phyloP scores from a whole-genome alignment of 2,888 invertebrate genomes.

The Kryphioiulus occultus region DNA sequence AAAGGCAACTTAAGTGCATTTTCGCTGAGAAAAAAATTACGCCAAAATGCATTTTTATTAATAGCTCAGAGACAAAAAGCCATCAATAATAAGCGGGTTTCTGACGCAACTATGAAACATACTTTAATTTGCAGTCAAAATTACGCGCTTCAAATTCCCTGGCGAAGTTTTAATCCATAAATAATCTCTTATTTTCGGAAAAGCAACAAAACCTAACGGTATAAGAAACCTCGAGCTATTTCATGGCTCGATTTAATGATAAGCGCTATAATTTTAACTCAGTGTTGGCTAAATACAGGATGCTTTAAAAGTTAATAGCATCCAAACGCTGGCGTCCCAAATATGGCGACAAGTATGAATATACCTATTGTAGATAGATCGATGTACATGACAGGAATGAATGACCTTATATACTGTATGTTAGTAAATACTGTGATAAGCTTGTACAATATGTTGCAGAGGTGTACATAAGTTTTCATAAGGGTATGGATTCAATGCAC shows the following conservation, averaged over 20 bases:
- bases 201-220: not conserved
- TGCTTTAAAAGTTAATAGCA: not conserved
- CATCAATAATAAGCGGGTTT: slow-evolving; percentile 36
- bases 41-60: slow-evolving; percentile 39
- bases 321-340: no score
- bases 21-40: not conserved
- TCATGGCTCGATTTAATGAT: not conserved
- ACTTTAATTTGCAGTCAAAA: slow-evolving; percentile 28
- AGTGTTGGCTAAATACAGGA: not conserved
- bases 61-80: slow-evolving; percentile 39
- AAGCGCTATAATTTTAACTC: not conserved
- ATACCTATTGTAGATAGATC: no score
- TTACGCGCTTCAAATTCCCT: slow-evolving; percentile 27
- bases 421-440: no score
- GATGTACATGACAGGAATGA: no score
- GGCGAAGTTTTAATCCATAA: slow-evolving; percentile 35
- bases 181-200: not conserved
- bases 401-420: no score
- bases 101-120: slow-evolving; percentile 27
- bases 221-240: not conserved
- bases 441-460: no score
- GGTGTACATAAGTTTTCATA: no score
- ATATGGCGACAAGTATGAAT: no score
- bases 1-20: slow-evolving; percentile 28
- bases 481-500: no score